Conservation (phyloP, 2,888 invertebrate species). For the Alsophila aescularia region DNA sequence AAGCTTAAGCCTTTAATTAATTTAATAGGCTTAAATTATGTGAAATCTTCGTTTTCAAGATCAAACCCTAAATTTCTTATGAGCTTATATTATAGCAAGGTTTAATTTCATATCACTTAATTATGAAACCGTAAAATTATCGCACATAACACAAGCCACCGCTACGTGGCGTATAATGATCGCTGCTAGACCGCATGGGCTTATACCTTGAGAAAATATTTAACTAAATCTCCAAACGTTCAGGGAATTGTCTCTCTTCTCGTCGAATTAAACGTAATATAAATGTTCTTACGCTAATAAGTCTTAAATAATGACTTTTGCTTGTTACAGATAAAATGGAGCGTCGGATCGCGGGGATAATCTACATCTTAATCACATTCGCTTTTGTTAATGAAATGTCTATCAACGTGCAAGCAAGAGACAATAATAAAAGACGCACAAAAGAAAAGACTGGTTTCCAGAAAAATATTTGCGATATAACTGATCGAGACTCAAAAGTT, state of each 20-base stretch:
- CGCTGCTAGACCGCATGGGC: slow-evolving; percentile 21
- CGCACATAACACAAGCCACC: slow-evolving; percentile 26
- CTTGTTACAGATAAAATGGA: slow-evolving; percentile 81
- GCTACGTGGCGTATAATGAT: slow-evolving; percentile 26
- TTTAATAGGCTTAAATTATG: slow-evolving; percentile 4
- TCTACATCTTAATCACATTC: slow-evolving; percentile 75
- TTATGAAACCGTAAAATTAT: slow-evolving; percentile 38
- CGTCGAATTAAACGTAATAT: slow-evolving; percentile 36
- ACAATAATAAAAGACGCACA: slow-evolving; percentile 71
- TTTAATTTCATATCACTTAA: slow-evolving; percentile 32
- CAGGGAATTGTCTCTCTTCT: slow-evolving; percentile 21
- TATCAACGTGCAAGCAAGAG: slow-evolving; percentile 74
- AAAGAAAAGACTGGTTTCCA: slow-evolving; percentile 79
- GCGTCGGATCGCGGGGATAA: slow-evolving; percentile 67
- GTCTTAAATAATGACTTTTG: slow-evolving; percentile 43
- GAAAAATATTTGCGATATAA: slow-evolving; percentile 85
- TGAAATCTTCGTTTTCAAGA: slow-evolving; percentile 4
- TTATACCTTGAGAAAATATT: slow-evolving; percentile 24
- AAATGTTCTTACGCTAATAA: slow-evolving; percentile 34
- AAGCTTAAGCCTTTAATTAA: slow-evolving; percentile 2
- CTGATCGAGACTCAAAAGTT: slow-evolving; percentile 82
- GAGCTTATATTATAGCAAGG: slow-evolving; percentile 18
- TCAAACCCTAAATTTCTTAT: slow-evolving; percentile 18
- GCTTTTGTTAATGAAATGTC: slow-evolving; percentile 78
- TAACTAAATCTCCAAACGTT: slow-evolving; percentile 23